Evolutionary conservation across 2,797 vertebrate species (phyloP).

Genomic region (Emys orbicularis): DNA sequence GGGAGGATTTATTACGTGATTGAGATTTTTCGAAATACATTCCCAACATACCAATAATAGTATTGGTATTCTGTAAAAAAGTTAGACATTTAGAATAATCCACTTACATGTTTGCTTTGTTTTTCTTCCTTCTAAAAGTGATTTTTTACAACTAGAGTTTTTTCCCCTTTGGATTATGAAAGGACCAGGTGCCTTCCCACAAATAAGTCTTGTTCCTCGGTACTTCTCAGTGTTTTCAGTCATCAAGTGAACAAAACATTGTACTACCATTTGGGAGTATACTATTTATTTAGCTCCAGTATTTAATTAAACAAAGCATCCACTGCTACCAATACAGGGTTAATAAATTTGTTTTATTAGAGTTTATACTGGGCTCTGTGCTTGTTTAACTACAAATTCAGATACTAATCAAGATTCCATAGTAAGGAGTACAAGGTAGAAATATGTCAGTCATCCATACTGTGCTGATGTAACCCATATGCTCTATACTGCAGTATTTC

Average conservation of each 20-base stretch:
- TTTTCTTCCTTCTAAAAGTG: not conserved
- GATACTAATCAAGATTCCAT: not conserved
- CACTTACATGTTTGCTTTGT: not conserved
- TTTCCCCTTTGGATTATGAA: not conserved
- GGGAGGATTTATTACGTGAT: not conserved
- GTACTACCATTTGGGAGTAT: slow-evolving; percentile 13
- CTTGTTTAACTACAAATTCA: not conserved
- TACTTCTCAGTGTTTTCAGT: slow-evolving; percentile 24
- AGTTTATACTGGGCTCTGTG: not conserved
- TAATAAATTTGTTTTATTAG: not conserved
- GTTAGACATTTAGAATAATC: not conserved
- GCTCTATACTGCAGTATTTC: not conserved
- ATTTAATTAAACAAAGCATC: not conserved
- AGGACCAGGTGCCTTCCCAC: not conserved
- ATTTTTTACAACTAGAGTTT: not conserved
- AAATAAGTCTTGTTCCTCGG: slow-evolving; percentile 40
- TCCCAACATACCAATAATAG: not conserved
- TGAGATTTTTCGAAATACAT: not conserved
- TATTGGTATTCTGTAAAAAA: not conserved
- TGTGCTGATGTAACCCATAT: not conserved
- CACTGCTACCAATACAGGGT: not conserved
- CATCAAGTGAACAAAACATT: slow-evolving; percentile 21
- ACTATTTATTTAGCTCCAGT: not conserved
- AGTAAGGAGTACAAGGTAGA: not conserved
- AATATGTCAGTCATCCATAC: not conserved